phyloP scores from a whole-genome alignment of 2,113 vertebrate genomes.

The Carettochelys insculpta region DNA sequence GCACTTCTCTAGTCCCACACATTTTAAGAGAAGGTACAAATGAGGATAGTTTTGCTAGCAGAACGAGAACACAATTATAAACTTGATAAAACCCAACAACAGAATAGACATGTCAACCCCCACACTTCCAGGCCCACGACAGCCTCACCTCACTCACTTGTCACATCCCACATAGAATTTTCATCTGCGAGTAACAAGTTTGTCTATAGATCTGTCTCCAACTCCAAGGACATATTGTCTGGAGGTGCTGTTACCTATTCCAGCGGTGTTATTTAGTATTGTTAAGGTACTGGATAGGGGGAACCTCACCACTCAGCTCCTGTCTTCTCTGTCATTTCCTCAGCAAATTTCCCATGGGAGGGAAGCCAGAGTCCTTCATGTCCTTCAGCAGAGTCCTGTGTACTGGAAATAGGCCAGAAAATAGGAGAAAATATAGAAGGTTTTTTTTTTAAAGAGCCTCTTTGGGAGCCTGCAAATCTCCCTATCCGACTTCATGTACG shows the following conservation, averaged over 20 bases:
- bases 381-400: neutral
- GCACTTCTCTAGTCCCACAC: neutral
- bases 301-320: neutral
- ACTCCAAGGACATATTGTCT: neutral
- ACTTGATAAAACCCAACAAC: neutral
- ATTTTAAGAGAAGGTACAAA: neutral
- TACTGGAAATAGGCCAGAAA: neutral
- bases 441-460: neutral
- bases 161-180: neutral
- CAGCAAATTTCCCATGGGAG: neutral
- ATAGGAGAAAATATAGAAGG: neutral
- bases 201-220: neutral
- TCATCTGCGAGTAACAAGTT: neutral
- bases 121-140: neutral
- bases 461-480: neutral
- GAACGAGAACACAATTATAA: neutral
- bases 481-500: too few species aligned
- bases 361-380: neutral
- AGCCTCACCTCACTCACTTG: neutral
- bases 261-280: neutral
- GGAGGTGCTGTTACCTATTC: neutral
- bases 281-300: neutral
- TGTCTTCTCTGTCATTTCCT: neutral
- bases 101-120: neutral
- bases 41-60: neutral